phyloP scores from a whole-genome alignment of 2,113 vertebrate genomes.

The Clarias gariepinus region DNA sequence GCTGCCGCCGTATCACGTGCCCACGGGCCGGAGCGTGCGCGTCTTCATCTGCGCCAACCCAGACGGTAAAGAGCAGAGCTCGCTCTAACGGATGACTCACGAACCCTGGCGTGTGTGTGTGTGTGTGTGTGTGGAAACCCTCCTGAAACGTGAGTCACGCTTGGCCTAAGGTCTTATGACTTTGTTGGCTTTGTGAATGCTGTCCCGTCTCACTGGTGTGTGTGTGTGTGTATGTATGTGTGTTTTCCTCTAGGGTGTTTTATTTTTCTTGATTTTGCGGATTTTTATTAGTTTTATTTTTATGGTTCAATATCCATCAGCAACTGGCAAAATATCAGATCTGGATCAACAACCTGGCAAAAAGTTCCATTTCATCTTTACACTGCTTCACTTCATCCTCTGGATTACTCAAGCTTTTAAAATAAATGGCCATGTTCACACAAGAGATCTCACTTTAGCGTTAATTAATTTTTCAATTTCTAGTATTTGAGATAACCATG shows the following conservation, averaged over 20 bases:
- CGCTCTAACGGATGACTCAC: conserved; percentile 16
- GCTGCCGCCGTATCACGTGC: conserved; percentile 84
- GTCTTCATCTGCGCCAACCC: conserved; percentile 94
- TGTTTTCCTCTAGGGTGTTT: background rate
- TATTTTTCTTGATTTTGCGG: background rate
- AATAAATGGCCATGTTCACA: background rate
- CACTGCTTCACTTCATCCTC: background rate
- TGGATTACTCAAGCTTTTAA: background rate
- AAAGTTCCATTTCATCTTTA: conserved; percentile 5
- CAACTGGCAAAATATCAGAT: conserved; percentile 4
- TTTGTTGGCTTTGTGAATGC: background rate
- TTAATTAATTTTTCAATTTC: background rate
- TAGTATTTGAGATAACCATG: background rate
- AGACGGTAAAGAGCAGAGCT: conserved; percentile 78
- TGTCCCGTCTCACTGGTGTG: background rate
- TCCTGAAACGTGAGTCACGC: conserved; percentile 19
- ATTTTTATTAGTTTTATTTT: background rate
- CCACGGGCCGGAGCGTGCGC: conserved; percentile 87
- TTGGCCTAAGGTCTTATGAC: background rate
- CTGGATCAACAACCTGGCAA: background rate
- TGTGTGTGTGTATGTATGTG: background rate
- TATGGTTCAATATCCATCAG: background rate
- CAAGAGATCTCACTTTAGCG: background rate
- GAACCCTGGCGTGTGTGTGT: background rate
- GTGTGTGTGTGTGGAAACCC: background rate